Percentiles rank a stretch among this genome's conserved stretches.
phyloP scores from a whole-genome alignment of 2,888 invertebrate species.

The Geophilus truncorum region DNA sequence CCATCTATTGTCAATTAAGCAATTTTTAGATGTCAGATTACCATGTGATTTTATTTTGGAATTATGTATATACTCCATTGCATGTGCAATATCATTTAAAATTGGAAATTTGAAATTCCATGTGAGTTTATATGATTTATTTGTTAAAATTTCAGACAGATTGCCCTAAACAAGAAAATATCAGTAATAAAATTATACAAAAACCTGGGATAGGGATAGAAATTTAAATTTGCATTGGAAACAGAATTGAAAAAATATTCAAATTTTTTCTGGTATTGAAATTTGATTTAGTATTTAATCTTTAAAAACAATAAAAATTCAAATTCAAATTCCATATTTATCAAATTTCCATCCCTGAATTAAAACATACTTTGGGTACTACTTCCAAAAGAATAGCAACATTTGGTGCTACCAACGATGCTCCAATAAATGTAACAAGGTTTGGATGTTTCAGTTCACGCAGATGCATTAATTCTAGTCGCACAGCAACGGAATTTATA shows the following conservation, averaged over 20 bases:
- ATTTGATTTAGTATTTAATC: too few relatives aligned
- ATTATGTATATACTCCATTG: conserved; percentile 23
- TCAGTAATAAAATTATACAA: background rate
- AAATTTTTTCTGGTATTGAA: too few relatives aligned
- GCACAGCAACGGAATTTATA: background rate
- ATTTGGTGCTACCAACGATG: conserved; percentile 42
- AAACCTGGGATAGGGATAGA: background rate
- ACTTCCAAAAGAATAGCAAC: conserved; percentile 26
- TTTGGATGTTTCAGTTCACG: conserved; percentile 89
- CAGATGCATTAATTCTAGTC: conserved; percentile 74
- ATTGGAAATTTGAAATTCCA: conserved; percentile 29
- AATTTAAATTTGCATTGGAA: too few relatives aligned
- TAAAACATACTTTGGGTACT: background rate
- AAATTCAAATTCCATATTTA: too few relatives aligned
- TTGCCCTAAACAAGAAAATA: background rate
- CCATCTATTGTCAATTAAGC: conserved; percentile 28
- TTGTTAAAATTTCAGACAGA: background rate
- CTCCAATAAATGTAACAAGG: conserved; percentile 69
- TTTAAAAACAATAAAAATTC: too few relatives aligned
- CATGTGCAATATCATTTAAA: too few relatives aligned
- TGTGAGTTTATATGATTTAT: background rate
- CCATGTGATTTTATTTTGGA: conserved; percentile 15
- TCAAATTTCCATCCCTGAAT: too few relatives aligned
- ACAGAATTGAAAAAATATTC: background rate
- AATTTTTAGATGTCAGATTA: background rate